phyloP scores from a whole-genome alignment of 2,797 vertebrate species.

The Carduelis carduelis region DNA sequence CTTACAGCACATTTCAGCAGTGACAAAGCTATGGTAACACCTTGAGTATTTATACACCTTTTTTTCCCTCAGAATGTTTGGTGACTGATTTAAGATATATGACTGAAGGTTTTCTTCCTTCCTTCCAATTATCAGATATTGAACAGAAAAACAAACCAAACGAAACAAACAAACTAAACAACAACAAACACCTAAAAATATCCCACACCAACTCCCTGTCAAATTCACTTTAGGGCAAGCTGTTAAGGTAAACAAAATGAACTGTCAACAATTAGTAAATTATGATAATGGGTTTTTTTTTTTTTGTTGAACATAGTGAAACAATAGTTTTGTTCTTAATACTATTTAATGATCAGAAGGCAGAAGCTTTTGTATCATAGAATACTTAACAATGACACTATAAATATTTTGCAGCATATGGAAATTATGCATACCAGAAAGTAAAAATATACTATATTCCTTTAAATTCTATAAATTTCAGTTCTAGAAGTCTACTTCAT shows the following conservation, averaged over 20 bases:
- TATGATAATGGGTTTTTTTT: neutral
- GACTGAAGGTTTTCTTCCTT: neutral
- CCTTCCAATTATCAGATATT: neutral
- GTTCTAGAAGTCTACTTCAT: neutral
- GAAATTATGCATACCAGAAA: neutral
- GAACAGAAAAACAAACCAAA: neutral
- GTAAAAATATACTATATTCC: neutral
- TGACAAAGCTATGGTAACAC: neutral
- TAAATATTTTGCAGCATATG: neutral
- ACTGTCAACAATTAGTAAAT: neutral
- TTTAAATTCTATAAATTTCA: neutral
- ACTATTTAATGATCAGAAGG: neutral
- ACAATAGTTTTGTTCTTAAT: neutral
- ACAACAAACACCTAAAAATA: rapidly evolving
- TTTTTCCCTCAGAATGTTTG: neutral
- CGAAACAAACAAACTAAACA: neutral
- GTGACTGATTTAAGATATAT: neutral
- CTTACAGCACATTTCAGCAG: neutral
- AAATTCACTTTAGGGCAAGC: neutral
- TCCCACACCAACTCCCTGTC: neutral
- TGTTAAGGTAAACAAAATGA: neutral
- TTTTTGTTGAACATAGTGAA: neutral
- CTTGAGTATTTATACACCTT: neutral
- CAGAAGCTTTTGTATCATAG: neutral
- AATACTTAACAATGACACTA: neutral